Conservation (phyloP, 2,797 vertebrate species). For the Vultur gryphus region DNA sequence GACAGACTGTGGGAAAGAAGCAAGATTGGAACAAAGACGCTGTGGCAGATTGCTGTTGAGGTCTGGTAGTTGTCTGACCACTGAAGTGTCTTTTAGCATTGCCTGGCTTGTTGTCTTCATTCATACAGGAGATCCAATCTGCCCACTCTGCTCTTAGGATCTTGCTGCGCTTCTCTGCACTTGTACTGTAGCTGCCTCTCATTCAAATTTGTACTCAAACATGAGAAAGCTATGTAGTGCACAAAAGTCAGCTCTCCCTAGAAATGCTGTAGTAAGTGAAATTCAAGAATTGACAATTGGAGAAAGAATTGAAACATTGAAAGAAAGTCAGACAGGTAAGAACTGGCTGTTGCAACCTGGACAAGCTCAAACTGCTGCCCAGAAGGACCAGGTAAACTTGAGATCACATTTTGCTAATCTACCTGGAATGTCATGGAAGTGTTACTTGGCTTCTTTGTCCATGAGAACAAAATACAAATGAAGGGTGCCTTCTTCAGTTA, state of each 20-base stretch:
- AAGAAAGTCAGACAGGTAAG: background rate
- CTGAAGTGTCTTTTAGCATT: background rate
- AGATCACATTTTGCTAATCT: background rate
- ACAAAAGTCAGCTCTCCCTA: background rate
- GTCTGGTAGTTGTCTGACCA: background rate
- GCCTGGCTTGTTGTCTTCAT: background rate
- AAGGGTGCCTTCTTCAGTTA: background rate
- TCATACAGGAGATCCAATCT: background rate
- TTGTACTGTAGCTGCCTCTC: background rate
- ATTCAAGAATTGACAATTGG: background rate
- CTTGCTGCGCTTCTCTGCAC: background rate
- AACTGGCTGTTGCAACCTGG: background rate
- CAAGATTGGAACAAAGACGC: background rate
- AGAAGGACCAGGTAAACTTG: background rate
- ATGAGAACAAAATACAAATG: background rate
- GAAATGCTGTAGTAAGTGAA: background rate
- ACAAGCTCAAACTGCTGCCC: background rate
- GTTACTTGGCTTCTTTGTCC: background rate
- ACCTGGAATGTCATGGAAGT: background rate
- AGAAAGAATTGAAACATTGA: background rate
- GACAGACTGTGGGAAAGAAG: background rate
- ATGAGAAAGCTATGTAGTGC: background rate
- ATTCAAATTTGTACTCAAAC: background rate
- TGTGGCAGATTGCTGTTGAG: background rate
- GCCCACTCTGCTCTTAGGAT: background rate